Conservation (phyloP, 2,797 vertebrate species). For the Sciurus vulgaris region DNA sequence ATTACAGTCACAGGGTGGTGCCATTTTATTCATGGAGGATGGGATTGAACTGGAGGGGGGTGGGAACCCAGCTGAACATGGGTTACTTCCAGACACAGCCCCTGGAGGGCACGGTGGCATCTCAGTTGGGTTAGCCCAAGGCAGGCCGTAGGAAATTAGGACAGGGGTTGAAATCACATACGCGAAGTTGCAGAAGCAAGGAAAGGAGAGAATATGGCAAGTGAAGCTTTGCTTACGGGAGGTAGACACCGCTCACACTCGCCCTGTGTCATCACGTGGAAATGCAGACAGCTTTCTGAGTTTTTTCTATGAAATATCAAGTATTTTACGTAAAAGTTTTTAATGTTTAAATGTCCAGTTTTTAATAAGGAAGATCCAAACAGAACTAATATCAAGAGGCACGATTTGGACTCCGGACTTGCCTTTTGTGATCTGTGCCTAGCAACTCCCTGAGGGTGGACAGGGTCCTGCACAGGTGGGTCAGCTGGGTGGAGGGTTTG, state of each 20-base stretch:
- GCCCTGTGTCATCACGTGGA: fast-evolving
- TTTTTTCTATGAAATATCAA: neutral
- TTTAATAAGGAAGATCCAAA: neutral
- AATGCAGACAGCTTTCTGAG: neutral
- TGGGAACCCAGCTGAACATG: neutral
- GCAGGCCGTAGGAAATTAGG: neutral
- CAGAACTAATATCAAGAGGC: neutral
- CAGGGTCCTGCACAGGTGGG: neutral
- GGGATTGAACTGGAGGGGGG: neutral
- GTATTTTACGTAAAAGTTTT: neutral
- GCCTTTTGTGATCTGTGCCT: neutral
- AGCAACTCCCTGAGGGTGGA: neutral
- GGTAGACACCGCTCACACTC: neutral
- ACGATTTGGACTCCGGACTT: neutral
- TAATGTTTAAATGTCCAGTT: neutral
- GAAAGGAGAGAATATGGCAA: neutral
- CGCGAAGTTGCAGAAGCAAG: neutral
- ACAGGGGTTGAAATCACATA: fast-evolving
- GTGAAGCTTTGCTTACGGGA: neutral
- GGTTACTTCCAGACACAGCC: neutral
- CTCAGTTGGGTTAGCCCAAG: neutral
- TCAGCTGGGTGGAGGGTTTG: neutral
- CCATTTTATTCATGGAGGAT: neutral
- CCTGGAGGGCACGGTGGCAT: neutral
- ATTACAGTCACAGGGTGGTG: neutral